Base-by-base conservation (phyloP, 1,140 invertebrate genomes). In the Spodoptera frugiperda region DNA sequence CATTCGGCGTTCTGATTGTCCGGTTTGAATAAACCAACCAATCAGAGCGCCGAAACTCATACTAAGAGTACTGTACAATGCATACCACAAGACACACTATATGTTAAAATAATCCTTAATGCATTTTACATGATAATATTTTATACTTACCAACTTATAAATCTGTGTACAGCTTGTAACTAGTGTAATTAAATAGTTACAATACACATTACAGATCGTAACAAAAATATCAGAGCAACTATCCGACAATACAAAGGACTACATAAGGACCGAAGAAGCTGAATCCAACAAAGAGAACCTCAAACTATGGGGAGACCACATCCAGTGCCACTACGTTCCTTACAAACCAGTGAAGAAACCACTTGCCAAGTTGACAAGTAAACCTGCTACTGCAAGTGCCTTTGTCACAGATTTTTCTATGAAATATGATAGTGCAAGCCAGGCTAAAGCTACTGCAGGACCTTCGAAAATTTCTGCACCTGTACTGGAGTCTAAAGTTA, bases 401-500 rank as follows among this genome's bases (percentile, higher is more conserved):
- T 91, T 93, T 80, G 91, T 94, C 2, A 90, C 83, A 33, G 91
- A 92, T 70, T 94, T 95, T 80, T 92, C 91, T 61, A 94, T 94
- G 94, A 94, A 94, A 81, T 95, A 94, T 84, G 84, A 89, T 17
- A 68, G 75, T 48, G 78, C 15, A 51, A 76, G 55, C 33, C 6
- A 6, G 33, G 75, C 76, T 44, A 78, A 82, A 78, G n/a, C 63
- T 48, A 82, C 63, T 84, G 54, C 74, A 61, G 77, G 77, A 73
- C 68, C 65, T 6, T 30, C 51, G 61, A 61, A 90, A 89, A 84
- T 65, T 14, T 11, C 63, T 48, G 44, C 14, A 14, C 3, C 83
- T 73, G 39, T 2, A 21, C 61, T 39, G 19, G 77, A 77, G 71
- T 80, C 81, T 33, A 86, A 83, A 80, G 85, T 89, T 84, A 81